Evolutionary conservation across 1,140 invertebrate species (phyloP).

Genomic region (Coenobita brevimanus): DNA sequence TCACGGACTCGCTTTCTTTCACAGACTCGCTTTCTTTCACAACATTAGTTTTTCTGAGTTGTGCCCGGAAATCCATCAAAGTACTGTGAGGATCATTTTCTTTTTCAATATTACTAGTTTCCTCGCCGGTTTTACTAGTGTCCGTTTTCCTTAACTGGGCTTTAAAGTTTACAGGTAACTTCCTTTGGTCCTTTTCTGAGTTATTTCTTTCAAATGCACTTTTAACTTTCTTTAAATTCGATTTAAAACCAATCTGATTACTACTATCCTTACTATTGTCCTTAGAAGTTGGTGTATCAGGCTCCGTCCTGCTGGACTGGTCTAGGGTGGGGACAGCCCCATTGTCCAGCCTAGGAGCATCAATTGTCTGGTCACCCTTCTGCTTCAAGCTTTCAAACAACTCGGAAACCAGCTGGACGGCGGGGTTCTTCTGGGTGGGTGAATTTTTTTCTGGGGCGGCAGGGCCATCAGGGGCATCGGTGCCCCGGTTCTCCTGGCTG

Average conservation of each 20-base stretch:
- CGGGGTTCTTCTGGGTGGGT: constrained; percentile 78
- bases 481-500: constrained; percentile 47
- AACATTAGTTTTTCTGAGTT: constrained; percentile 85
- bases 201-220: constrained; percentile 60
- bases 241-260: constrained; percentile 57
- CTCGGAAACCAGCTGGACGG: constrained; percentile 85
- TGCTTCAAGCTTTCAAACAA: constrained; percentile 74
- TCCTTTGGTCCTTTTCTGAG: constrained; percentile 71
- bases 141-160: constrained; percentile 75
- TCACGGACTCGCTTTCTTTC: no score
- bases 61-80: constrained; percentile 84
- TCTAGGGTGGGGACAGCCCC: constrained; percentile 68
- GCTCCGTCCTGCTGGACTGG: constrained; percentile 69
- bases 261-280: constrained; percentile 38
- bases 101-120: constrained; percentile 73
- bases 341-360: constrained; percentile 70
- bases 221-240: constrained; percentile 65
- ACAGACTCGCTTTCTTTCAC: constrained; percentile 36
- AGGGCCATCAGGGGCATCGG: constrained; percentile 15
- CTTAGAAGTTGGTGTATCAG: constrained; percentile 56
- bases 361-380: constrained; percentile 68
- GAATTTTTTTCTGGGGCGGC: constrained; percentile 25
- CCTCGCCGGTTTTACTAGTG: constrained; percentile 75
- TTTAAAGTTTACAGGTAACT: constrained; percentile 77
- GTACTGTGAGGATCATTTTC: constrained; percentile 70